phyloP scores from a whole-genome alignment of 2,888 invertebrate genomes.

The Nemapogon koenigi region DNA sequence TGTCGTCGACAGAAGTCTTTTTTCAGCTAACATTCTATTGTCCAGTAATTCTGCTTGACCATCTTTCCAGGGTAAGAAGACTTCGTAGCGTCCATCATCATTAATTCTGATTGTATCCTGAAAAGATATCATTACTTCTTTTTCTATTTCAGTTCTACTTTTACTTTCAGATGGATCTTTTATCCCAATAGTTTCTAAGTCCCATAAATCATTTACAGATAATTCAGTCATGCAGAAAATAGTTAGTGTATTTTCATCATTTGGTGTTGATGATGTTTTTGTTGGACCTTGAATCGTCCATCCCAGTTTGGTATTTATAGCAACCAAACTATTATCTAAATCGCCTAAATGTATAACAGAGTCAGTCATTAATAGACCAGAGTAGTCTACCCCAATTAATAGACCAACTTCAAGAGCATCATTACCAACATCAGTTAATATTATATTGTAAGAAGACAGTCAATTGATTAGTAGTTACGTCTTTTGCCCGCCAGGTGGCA shows the following conservation, averaged over 20 bases:
- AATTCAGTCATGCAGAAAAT: background rate
- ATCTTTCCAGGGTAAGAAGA: background rate
- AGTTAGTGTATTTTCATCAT: background rate
- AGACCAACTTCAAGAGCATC: background rate
- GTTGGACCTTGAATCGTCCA: constrained; percentile 2
- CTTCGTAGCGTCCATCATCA: constrained; percentile 2
- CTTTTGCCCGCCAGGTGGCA: too few species aligned
- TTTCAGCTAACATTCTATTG: background rate
- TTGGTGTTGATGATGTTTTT: background rate
- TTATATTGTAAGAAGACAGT: constrained; percentile 1
- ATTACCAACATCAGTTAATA: background rate
- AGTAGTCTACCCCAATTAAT: constrained; percentile 2
- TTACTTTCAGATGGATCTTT: background rate
- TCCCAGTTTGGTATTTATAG: constrained; percentile 4
- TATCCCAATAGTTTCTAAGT: background rate
- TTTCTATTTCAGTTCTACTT: background rate
- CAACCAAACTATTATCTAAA: background rate
- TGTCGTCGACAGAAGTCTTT: constrained; percentile 18
- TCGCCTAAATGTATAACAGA: background rate
- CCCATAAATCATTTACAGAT: constrained; percentile 3
- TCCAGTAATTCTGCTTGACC: background rate
- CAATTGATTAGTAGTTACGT: too few species aligned
- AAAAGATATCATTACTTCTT: background rate
- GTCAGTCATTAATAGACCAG: background rate
- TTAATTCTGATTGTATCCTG: background rate